Evolutionary conservation across 2,113 vertebrate genomes (phyloP), one percentile per base, ranked within the genome.

Genomic region (Speoplatyrhinus poulsoni): DNA sequence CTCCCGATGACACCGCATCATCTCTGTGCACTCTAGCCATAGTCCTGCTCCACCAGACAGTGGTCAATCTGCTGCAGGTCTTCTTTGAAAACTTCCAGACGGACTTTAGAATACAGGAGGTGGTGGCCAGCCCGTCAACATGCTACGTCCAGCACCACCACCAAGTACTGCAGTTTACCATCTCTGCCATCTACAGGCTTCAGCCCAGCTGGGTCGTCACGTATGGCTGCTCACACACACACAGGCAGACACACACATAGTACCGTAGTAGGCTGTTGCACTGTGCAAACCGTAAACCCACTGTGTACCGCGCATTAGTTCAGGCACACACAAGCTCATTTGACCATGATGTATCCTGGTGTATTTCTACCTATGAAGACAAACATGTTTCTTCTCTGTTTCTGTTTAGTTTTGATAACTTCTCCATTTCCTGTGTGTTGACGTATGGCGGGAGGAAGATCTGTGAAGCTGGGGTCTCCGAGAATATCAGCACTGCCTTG

Each of bases 41-140:
- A 67, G 2, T 70, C n/a, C 67, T 57, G 69, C 87, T 93, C n/a
- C 80, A 91, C 55, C 41, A 49, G 7, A 86, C 82, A 1, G 73
- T 93, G 71, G 66, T 69, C 0, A 83, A 82, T 67, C 53, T 92
- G 63, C 82, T 93, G 33, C 85, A 89, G 72, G 62, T 80, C 16
- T 92, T 90, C 70, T 93, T 91, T 56, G 81, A 85, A 69, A 93
- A 91, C 86, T 92, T 93, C 75, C 85, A 82, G 46, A 84, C 88
- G 5, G 81, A 91, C 82, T 87, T 91, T 81, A 65, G 73, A 48
- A 46, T 33, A 36, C 69, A 71, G 46, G 69, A 65, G 0, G 7
- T 77, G 0, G 9, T 48, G 2, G 50, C 11, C 0, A 33, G n/a
- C 49, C 61, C 41, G 0, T 65, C 69, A 48, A 56, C 1, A 15